These are phyloP conservation scores for Ochotona princeps DNA, from an alignment of 2,113 vertebrate species.

Conservation along the genomic window DNA sequence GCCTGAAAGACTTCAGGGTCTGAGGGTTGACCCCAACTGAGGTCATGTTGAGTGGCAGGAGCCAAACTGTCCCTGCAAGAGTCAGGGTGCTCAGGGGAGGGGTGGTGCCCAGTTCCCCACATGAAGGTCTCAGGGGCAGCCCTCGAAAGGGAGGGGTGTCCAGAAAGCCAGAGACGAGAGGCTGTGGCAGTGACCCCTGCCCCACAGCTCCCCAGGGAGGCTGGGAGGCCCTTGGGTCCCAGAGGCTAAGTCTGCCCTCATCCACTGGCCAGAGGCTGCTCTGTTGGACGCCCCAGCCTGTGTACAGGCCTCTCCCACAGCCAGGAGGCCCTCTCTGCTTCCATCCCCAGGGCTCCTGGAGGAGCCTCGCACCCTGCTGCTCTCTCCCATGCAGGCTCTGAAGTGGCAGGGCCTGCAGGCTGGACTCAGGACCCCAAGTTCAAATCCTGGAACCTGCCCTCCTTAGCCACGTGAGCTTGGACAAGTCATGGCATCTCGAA, in stretches of 20 bases:
- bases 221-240: background rate
- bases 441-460: background rate
- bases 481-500: background rate
- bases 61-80: background rate
- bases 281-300: background rate
- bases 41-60: conserved; percentile 1
- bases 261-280: background rate
- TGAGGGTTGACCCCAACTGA: background rate
- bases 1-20: background rate
- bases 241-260: background rate
- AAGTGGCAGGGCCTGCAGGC: background rate
- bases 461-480: background rate
- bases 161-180: rapidly evolving
- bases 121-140: background rate
- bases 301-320: background rate
- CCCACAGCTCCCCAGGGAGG: background rate
- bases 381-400: background rate
- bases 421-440: background rate
- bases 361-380: rapidly evolving
- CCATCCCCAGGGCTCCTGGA: background rate
- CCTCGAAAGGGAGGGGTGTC: background rate
- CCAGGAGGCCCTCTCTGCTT: rapidly evolving
- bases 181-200: background rate
- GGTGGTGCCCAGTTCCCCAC: background rate
- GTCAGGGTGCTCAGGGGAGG: background rate